Evolutionary conservation across 2,113 vertebrate species (phyloP).

Genomic region (Lagopus leucura): DNA sequence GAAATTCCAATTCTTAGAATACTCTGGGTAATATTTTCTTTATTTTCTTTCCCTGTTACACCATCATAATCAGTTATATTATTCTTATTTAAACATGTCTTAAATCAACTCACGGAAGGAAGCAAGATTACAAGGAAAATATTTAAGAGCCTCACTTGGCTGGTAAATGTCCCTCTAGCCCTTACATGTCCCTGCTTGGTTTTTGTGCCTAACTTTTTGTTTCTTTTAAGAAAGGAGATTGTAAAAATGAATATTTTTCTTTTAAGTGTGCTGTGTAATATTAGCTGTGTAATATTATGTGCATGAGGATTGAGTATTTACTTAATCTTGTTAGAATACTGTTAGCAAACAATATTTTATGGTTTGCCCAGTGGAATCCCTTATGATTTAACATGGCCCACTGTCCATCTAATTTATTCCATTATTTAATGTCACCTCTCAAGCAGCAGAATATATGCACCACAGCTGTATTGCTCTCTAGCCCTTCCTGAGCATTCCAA

Average conservation of each 20-base stretch:
- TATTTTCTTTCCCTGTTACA: not conserved
- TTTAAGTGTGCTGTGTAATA: constrained; percentile 1
- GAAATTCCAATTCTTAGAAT: not conserved
- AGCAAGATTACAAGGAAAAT: not conserved
- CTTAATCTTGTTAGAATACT: not conserved
- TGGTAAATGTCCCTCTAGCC: not conserved
- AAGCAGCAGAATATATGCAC: not conserved
- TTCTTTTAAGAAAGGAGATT: not conserved
- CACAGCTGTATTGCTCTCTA: not conserved
- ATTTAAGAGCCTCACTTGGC: not conserved
- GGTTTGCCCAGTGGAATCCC: not conserved
- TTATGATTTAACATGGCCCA: not conserved
- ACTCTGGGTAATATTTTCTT: not conserved
- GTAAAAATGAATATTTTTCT: not conserved
- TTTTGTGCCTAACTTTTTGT: not conserved
- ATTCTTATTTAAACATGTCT: not conserved
- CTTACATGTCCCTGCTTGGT: accelerated
- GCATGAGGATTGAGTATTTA: not conserved
- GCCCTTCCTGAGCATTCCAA: not conserved
- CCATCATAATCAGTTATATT: not conserved
- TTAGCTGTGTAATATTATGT: too few relatives aligned
- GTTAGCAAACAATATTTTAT: not conserved
- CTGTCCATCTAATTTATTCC: not conserved
- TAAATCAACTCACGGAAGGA: not conserved
- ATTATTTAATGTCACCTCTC: not conserved